Evolutionary conservation across 2,113 vertebrate species (phyloP).

Genomic region (Protomyctophum bolini): DNA sequence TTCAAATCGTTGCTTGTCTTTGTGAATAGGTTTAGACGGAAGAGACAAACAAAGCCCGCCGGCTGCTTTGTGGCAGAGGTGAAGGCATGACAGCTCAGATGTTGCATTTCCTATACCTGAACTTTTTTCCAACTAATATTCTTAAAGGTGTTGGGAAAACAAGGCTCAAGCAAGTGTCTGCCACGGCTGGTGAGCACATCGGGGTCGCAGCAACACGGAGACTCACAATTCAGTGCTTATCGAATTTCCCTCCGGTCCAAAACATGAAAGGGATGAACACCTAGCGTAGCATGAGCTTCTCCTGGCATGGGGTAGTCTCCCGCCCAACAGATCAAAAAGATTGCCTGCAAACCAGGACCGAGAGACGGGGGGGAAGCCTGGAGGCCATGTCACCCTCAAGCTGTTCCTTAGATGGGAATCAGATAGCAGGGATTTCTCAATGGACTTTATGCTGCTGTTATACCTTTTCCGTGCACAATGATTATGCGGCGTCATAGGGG

Average conservation of each 20-base stretch:
- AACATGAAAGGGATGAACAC: slow-evolving; percentile 51
- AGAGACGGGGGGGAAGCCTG: slow-evolving; percentile 57
- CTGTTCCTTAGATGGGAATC: slow-evolving; percentile 53
- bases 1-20: slow-evolving; percentile 40
- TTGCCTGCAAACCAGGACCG: slow-evolving; percentile 54
- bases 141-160: slow-evolving; percentile 53
- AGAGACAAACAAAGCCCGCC: slow-evolving; percentile 47
- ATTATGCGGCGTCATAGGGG: slow-evolving; percentile 48
- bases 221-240: slow-evolving; percentile 57
- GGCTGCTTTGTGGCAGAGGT: slow-evolving; percentile 48
- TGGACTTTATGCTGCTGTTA: slow-evolving; percentile 28
- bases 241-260: slow-evolving; percentile 54
- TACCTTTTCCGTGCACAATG: slow-evolving; percentile 41
- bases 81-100: slow-evolving; percentile 44
- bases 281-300: slow-evolving; percentile 48
- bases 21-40: slow-evolving; percentile 26
- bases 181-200: slow-evolving; percentile 53
- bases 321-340: slow-evolving; percentile 64
- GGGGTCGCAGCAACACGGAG: slow-evolving; percentile 36
- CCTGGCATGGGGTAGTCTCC: slow-evolving; percentile 60
- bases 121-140: slow-evolving; percentile 47
- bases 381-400: slow-evolving; percentile 64
- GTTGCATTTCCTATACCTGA: slow-evolving; percentile 35
- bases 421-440: slow-evolving; percentile 46
- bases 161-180: slow-evolving; percentile 35